Evolutionary conservation across 2,888 invertebrate genomes (phyloP).

Genomic region (Limnephilus rhombicus): DNA sequence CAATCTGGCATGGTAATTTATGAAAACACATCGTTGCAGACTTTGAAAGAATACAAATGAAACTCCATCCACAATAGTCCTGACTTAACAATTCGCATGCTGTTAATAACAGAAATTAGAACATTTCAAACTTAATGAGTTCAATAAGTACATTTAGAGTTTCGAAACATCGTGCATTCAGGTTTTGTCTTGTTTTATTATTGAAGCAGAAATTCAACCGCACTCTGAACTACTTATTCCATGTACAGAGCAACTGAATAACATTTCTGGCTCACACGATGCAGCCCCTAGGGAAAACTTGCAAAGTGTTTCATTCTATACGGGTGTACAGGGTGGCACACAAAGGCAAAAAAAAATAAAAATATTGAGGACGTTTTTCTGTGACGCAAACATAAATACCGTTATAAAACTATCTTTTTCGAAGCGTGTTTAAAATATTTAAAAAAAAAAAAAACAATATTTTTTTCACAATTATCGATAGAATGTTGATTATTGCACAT

Average conservation of each 20-base stretch:
- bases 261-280: constrained; percentile 5
- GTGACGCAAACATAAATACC: not conserved
- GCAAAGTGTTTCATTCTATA: constrained; percentile 4
- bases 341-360: not conserved
- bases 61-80: not conserved
- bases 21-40: not conserved
- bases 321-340: not conserved
- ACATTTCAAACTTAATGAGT: not conserved
- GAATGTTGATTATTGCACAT: no score
- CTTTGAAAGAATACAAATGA: not conserved
- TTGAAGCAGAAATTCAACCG: not conserved
- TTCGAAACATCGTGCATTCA: not conserved
- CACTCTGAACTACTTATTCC: not conserved
- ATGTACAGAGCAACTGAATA: not conserved
- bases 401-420: no score
- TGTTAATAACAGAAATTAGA: not conserved
- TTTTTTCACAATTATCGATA: no score
- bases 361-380: not conserved
- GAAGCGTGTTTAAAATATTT: no score
- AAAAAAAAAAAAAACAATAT: no score
- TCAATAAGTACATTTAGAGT: not conserved
- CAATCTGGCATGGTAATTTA: no score
- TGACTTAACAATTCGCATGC: not conserved
- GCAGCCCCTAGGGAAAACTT: constrained; percentile 12
- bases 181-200: not conserved